Evolutionary conservation across 2,797 vertebrate genomes (phyloP).

Genomic region (Oreochromis mossambicus): DNA sequence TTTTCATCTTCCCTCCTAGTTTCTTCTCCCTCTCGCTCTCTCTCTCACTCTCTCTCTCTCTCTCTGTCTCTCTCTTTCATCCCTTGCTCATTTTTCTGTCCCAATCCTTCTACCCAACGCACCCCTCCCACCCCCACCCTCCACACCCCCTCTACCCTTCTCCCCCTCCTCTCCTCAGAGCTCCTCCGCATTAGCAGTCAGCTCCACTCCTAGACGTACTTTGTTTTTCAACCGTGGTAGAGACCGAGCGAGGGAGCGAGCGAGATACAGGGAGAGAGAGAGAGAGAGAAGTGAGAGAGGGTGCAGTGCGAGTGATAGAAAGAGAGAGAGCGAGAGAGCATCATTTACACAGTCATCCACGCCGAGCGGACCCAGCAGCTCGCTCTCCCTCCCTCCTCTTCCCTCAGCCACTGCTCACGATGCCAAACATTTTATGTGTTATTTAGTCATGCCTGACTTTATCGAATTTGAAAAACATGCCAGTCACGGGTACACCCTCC

Average conservation of each 20-base stretch:
- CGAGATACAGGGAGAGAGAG: constrained; percentile 15
- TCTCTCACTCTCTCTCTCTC: background rate
- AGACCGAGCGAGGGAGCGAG: constrained; percentile 51
- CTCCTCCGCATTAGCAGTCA: constrained; percentile 78
- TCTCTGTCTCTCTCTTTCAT: constrained; percentile 31
- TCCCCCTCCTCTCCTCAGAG: constrained; percentile 50
- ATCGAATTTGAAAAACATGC: constrained; percentile 74
- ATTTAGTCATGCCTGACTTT: constrained; percentile 79
- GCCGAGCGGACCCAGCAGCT: constrained; percentile 38
- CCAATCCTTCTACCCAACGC: background rate
- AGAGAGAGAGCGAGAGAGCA: constrained; percentile 39
- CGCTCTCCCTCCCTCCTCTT: constrained; percentile 1
- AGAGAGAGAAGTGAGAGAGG: background rate
- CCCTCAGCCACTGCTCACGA: constrained; percentile 55
- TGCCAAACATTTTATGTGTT: constrained; percentile 74
- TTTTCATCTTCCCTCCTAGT: background rate
- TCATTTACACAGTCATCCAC: constrained; percentile 57
- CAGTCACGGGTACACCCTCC: constrained; percentile 47
- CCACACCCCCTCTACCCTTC: background rate
- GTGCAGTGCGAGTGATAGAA: constrained; percentile 9
- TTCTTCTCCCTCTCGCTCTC: background rate
- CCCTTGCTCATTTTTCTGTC: constrained; percentile 44
- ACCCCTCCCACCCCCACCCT: background rate
- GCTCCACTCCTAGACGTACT: constrained; percentile 72
- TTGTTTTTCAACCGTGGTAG: constrained; percentile 77